Conservation (phyloP, 2,113 vertebrate genomes). For the Menidia beryllina region DNA sequence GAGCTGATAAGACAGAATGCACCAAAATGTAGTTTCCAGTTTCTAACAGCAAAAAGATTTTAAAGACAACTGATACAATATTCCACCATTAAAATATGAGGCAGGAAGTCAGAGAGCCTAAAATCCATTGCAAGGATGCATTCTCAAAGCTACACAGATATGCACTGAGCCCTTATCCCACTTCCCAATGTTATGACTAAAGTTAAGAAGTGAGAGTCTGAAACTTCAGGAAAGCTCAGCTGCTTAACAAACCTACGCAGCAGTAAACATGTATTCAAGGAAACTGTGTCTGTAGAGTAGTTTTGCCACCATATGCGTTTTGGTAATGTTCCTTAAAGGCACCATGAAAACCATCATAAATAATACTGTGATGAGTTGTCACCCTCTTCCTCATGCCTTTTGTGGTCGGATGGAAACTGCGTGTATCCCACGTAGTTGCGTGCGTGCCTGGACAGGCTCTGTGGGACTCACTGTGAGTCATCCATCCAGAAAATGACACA, state of each 20-base stretch:
- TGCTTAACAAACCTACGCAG: not conserved
- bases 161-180: not conserved
- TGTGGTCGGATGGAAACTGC: slow-evolving; percentile 27
- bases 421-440: slow-evolving; percentile 11
- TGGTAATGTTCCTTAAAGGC: not conserved
- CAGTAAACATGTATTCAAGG: not conserved
- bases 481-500: slow-evolving; percentile 71
- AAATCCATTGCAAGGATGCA: not conserved
- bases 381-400: slow-evolving; percentile 11
- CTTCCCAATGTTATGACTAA: slow-evolving; percentile 24
- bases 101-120: slow-evolving; percentile 7
- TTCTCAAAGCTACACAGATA: not conserved
- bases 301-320: not conserved
- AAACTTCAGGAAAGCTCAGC: not conserved
- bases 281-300: not conserved
- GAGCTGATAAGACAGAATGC: too few species aligned
- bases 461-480: slow-evolving; percentile 67
- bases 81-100: too few species aligned
- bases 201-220: not conserved
- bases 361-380: slow-evolving; percentile 15
- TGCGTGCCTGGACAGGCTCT: slow-evolving; percentile 63
- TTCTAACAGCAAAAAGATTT: not conserved
- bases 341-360: not conserved
- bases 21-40: too few species aligned
- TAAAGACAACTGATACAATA: too few species aligned